Conservation (phyloP, 2,888 invertebrate species). For the Galerucella nymphaeae region DNA sequence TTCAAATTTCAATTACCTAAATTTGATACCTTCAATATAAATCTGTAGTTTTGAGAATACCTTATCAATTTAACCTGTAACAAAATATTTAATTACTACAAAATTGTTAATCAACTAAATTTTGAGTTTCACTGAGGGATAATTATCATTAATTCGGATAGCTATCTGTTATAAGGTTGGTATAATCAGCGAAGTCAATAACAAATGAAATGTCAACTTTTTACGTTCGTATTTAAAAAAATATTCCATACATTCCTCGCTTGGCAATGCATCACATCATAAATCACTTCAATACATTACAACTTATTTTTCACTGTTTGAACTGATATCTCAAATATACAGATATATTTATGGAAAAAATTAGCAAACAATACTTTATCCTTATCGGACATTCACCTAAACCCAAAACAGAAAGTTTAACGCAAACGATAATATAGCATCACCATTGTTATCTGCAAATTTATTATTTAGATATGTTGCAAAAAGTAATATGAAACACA, state of each 20-base stretch:
- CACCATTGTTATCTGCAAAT: background rate
- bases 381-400: background rate
- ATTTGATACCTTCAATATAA: too few species aligned
- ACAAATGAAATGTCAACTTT: background rate
- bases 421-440: background rate
- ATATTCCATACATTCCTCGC: background rate
- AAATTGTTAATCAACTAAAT: too few species aligned
- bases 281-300: background rate
- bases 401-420: background rate
- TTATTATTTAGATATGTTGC: background rate
- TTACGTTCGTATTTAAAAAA: too few species aligned
- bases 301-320: background rate
- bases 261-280: background rate
- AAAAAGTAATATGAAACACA: background rate
- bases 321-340: background rate
- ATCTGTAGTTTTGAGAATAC: too few species aligned
- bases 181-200: background rate
- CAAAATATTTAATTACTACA: too few species aligned
- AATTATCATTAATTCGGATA: too few species aligned
- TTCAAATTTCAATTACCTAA: too few species aligned
- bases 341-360: background rate
- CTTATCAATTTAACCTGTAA: too few species aligned
- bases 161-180: too few species aligned
- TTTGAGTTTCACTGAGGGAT: too few species aligned
- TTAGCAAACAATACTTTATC: background rate